Evolutionary conservation across 1,140 invertebrate species (phyloP).

Genomic region (Drosophila sechellia): DNA sequence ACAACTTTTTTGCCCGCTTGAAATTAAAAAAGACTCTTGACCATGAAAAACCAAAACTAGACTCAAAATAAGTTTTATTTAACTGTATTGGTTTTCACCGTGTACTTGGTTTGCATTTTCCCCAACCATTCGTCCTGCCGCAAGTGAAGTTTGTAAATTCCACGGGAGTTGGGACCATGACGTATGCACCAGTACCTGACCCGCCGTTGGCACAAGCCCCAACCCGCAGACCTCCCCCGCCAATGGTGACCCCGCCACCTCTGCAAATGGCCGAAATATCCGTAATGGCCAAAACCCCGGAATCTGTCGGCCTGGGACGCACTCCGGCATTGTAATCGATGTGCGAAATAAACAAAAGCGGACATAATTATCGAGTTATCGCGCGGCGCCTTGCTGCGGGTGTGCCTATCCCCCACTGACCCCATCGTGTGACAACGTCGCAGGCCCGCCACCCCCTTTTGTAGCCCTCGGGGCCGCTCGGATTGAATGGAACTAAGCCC

Average conservation of each 20-base stretch:
- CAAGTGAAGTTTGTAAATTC: constrained; percentile 71
- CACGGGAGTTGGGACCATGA: constrained; percentile 65
- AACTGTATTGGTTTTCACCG: not conserved
- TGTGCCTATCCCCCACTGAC: constrained; percentile 44
- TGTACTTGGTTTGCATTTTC: constrained; percentile 5
- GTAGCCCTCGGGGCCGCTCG: constrained; percentile 2
- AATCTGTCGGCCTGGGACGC: constrained; percentile 48
- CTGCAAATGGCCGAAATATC: constrained; percentile 28
- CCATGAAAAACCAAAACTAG: no score
- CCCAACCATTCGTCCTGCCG: not conserved
- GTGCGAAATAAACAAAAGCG: constrained; percentile 84
- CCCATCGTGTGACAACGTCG: not conserved
- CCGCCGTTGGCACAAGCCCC: not conserved
- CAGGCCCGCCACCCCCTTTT: not conserved
- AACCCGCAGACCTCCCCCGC: not conserved
- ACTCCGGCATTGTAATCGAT: constrained; percentile 83
- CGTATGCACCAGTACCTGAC: constrained; percentile 52
- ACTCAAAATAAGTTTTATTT: no score
- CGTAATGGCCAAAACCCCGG: constrained; percentile 45
- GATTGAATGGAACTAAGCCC: constrained; percentile 76
- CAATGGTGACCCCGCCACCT: constrained; percentile 35
- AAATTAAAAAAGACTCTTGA: no score
- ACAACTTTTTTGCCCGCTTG: no score
- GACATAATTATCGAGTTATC: constrained; percentile 85
- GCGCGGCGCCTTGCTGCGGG: constrained; percentile 79